Conservation (phyloP, 2,797 vertebrate genomes). For the Margarornis squamiger region DNA sequence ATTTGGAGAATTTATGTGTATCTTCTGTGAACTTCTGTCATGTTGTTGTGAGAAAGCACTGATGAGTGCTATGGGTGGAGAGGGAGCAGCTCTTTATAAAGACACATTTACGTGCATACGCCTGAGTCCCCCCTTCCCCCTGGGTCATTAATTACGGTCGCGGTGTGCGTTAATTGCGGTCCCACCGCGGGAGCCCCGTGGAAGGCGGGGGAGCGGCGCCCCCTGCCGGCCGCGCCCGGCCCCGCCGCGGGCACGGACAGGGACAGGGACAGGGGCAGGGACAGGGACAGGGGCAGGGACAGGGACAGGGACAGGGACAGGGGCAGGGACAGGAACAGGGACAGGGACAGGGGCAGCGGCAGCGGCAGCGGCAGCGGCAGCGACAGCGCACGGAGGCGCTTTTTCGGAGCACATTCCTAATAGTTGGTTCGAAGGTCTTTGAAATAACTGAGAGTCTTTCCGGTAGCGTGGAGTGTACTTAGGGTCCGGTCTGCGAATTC, state of each 20-base stretch:
- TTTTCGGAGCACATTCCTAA: neutral
- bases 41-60: rapidly evolving
- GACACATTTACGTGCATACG: rapidly evolving
- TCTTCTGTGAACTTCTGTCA: neutral
- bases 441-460: neutral
- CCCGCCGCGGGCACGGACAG: no score
- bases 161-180: neutral
- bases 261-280: no score
- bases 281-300: no score
- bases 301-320: neutral
- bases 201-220: neutral
- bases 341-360: neutral
- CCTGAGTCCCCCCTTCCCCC: neutral
- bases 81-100: no score
- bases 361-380: neutral
- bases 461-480: rapidly evolving
- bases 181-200: neutral
- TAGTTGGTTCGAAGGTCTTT: neutral
- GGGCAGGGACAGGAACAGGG: no score
- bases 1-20: neutral
- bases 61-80: rapidly evolving
- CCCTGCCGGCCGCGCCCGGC: neutral
- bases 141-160: no score
- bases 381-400: no score
- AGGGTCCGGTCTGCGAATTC: neutral